Conservation (phyloP, 2,888 invertebrate species). For the Dolichomitus sp. region DNA sequence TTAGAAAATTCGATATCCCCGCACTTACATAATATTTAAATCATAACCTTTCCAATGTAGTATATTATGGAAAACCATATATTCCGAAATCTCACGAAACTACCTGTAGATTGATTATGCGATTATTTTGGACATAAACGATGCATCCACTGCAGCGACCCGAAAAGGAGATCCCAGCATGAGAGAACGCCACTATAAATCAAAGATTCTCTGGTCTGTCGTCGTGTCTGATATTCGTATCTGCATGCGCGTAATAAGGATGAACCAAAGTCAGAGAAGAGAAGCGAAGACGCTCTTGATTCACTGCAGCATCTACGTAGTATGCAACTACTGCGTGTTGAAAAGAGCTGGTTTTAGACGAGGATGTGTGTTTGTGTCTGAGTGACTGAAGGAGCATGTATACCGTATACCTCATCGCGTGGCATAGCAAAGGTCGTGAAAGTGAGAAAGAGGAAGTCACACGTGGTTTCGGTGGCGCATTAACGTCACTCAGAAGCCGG, state of each 20-base stretch:
- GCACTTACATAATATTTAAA: background rate
- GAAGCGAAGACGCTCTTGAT: slow-evolving; percentile 36
- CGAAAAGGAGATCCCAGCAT: background rate
- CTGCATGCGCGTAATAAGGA: slow-evolving; percentile 6
- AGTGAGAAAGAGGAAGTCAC: slow-evolving; percentile 53
- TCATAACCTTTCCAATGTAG: background rate
- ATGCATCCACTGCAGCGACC: background rate
- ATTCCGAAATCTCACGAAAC: background rate
- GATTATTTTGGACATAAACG: slow-evolving; percentile 10
- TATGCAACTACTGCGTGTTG: slow-evolving; percentile 16
- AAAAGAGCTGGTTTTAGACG: slow-evolving; percentile 32
- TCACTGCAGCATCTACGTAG: slow-evolving; percentile 14
- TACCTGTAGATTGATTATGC: slow-evolving; percentile 2
- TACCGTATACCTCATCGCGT: background rate
- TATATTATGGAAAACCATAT: background rate
- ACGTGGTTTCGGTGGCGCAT: slow-evolving; percentile 60
- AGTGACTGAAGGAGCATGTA: slow-evolving; percentile 5
- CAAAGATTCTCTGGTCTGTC: slow-evolving; percentile 29
- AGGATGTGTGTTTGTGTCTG: slow-evolving; percentile 34
- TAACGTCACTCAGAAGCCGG: slow-evolving; percentile 66
- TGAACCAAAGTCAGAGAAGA: slow-evolving; percentile 19
- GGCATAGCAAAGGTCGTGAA: slow-evolving; percentile 31
- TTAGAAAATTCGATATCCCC: background rate
- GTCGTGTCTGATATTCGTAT: slow-evolving; percentile 23
- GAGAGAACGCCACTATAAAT: slow-evolving; percentile 25